phyloP scores from a whole-genome alignment of 2,888 invertebrate species.

The Myopa testacea region DNA sequence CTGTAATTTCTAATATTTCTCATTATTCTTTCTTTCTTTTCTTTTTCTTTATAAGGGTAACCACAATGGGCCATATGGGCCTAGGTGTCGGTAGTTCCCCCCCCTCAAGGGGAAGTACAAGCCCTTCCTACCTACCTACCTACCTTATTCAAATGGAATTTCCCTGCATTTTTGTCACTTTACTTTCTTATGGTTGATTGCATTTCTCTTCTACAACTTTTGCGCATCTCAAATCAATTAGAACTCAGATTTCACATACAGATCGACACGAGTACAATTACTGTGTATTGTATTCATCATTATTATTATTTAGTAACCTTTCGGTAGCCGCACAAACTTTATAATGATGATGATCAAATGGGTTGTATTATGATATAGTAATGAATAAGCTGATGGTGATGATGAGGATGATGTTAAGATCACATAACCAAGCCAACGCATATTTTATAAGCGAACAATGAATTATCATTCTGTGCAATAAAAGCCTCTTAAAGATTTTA shows the following conservation, averaged over 20 bases:
- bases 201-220: too few species aligned
- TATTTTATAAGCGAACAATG: slow-evolving; percentile 1
- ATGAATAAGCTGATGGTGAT: not conserved
- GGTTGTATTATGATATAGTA: not conserved
- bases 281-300: not conserved
- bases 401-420: not conserved
- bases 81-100: too few species aligned
- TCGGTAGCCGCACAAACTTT: not conserved
- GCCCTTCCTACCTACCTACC: too few species aligned
- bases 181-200: too few species aligned
- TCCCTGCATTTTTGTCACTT: not conserved
- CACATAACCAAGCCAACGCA: not conserved
- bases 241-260: slow-evolving; percentile 11
- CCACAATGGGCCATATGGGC: too few species aligned
- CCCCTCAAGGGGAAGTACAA: too few species aligned
- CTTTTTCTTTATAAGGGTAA: too few species aligned
- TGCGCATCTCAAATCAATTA: too few species aligned
- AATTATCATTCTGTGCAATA: slow-evolving; percentile 15
- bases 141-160: too few species aligned
- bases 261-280: not conserved
- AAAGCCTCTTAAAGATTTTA: slow-evolving; percentile 5
- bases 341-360: not conserved
- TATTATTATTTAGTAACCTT: not conserved
- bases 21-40: too few species aligned
- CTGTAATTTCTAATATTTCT: too few species aligned